A percentile compares a stretch with the other conserved stretches of the same genome.
Conservation (phyloP, 2,888 invertebrate species). For the Zele albiditarsus region DNA sequence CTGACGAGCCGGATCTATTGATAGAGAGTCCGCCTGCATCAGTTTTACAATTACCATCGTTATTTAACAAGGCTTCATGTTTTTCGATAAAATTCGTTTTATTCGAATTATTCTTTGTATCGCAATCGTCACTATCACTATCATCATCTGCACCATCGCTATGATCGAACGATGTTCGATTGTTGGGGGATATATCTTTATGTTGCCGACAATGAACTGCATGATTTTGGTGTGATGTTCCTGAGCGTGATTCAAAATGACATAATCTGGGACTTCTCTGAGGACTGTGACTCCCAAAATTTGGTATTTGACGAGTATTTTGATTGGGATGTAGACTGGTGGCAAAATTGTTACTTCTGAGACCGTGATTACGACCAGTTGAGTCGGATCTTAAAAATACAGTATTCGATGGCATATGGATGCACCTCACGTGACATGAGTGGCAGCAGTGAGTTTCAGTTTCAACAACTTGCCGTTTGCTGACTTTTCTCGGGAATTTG, state of each 20-base stretch:
- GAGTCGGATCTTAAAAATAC: constrained; percentile 70
- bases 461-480: constrained; percentile 49
- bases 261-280: constrained; percentile 68
- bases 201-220: constrained; percentile 43
- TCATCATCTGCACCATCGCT: constrained; percentile 47
- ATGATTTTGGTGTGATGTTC: constrained; percentile 44
- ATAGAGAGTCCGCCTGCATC: neutral
- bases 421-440: constrained; percentile 42
- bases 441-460: constrained; percentile 41
- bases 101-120: neutral
- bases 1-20: neutral
- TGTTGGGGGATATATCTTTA: constrained; percentile 58
- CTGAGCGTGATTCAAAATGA: constrained; percentile 63
- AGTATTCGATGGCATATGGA: constrained; percentile 57
- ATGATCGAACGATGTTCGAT: constrained; percentile 66
- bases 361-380: constrained; percentile 65
- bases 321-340: constrained; percentile 69
- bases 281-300: constrained; percentile 68
- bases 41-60: neutral
- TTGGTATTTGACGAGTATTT: constrained; percentile 69
- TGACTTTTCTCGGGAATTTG: constrained; percentile 59
- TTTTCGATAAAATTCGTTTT: neutral
- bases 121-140: neutral
- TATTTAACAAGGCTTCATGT: neutral
- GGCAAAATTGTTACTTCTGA: constrained; percentile 63